Percentiles rank a stretch among this genome's conserved stretches.
Evolutionary conservation across 2,888 invertebrate genomes (phyloP).

Genomic region (Campopleginae sp.): DNA sequence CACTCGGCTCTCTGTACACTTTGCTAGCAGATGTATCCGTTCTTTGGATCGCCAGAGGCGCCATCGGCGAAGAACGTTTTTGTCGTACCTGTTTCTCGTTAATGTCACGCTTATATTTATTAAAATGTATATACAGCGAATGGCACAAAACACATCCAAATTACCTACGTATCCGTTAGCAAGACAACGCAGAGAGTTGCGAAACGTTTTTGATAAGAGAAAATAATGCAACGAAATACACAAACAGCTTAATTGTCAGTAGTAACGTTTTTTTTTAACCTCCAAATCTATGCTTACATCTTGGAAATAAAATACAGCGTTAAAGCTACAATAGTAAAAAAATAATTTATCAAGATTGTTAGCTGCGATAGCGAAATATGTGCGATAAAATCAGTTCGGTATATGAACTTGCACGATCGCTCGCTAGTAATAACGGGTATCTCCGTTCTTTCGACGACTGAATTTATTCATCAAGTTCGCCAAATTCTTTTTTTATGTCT

Average conservation of each 20-base stretch:
- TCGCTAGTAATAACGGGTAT: background rate
- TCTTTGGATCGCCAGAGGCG: conserved; percentile 34
- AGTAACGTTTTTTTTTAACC: background rate
- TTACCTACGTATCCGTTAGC: background rate
- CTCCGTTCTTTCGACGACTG: background rate
- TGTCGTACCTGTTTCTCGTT: conserved; percentile 45
- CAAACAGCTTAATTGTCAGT: background rate
- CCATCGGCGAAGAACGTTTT: conserved; percentile 43
- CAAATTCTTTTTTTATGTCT: background rate
- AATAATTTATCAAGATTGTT: conserved; percentile 12
- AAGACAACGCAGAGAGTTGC: background rate
- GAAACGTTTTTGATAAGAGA: background rate
- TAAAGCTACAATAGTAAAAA: background rate
- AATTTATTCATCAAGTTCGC: background rate
- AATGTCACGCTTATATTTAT: conserved; percentile 21
- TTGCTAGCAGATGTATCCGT: conserved; percentile 67
- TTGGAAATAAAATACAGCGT: background rate
- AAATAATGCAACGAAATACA: background rate
- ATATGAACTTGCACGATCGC: background rate
- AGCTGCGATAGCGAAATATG: background rate
- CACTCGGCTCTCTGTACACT: conserved; percentile 51
- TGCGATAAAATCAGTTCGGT: background rate
- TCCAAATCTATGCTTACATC: background rate
- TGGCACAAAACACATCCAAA: conserved; percentile 10
- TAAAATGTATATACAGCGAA: conserved; percentile 10